Base-by-base conservation (phyloP, 1,140 invertebrate species). In the Drosophila micromelanica region DNA sequence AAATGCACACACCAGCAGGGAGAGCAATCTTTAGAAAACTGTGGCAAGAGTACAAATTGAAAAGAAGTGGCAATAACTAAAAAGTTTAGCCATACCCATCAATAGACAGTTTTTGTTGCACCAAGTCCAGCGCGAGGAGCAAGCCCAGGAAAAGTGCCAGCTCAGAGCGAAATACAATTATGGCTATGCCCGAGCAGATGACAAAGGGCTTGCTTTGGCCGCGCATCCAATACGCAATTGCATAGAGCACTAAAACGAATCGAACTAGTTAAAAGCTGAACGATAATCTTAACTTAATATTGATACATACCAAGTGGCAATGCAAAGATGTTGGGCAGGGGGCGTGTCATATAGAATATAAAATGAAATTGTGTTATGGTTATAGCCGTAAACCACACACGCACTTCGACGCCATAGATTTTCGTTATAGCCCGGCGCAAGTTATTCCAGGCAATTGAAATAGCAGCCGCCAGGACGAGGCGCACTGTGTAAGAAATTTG, bases 321-420 rank as follows among this genome's bases (percentile, higher is more conserved):
- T 35, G 97, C 98, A 94, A 99, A 97, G 42, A 97, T 98, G 93
- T 99, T 99, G 72, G 99, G 99, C 73, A 99, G 94, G 17, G 98
- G 95, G 57, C 99, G 94, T 70, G 97, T 98, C 84, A 98, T 94
- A 92, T 99, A 99, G 92, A 98, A 99, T 94, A 99, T 96, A 87
- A 99, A 98, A 93, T 99, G 99, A 93, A 99, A 99, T 91, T 99
- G 99, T 9, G 97, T 96, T 20, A 96, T 94, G 27, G 96, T 98
- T 45, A 99, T 95, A 4, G 96, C 87, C 37, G 97, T 94, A 75
- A 98, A 96, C 97, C 98, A 98, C 73, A 94, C 94, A 13, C 95
- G 93, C 91, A 97, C 95, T 65, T 94, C 94, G 35, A 92, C 90
- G 15, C 98, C 98, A 93, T 98, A 98, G 48, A 95, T 93, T 78